Evolutionary conservation across 2,888 invertebrate species (phyloP), one percentile per base, ranked within the genome.

Genomic region (Silvanus unidentatus): DNA sequence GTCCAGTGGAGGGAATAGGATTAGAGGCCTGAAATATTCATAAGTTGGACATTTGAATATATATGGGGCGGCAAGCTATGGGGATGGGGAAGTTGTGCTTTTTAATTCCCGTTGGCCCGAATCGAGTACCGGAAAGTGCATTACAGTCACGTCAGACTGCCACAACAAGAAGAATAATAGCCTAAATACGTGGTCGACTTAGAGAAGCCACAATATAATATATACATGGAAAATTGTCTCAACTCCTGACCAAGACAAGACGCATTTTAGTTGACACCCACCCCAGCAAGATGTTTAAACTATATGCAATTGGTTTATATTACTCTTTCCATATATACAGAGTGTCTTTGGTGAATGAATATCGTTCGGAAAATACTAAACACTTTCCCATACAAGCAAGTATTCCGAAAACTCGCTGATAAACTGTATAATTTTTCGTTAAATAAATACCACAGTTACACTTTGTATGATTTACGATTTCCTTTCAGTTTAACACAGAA

Each of bases 151-250:
- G 62, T 60, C 58, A 57, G 52, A 58, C 45, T 52, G 59, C 55
- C 57, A 60, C 59, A 60, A 60, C 59, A 55, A 55, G 53, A 62
- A 60, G 61, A 63, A 60, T 60, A 59, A 63, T 62, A 57, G 62
- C 53, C 50, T 48, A 53, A 60, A 57, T 60, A 59, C 62, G 62
- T 60, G 58, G 58, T 53, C 52, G 53, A 50, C 45, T n/a, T 43
- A 40, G 45, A 48, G 53, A 50, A 55, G 32, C 12, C 32, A 32
- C 32, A 12, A 32, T 12, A 12, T 8, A 5, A 12, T 5, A 12
- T n/a, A 32, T 32, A 32, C n/a, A 32, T 32, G 32, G 3, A 32
- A 32, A 32, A 11, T 32, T 32, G 32, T 4, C 32, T 32, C 4
- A 11, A 9, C 6, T 12, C 32, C n/a, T 32, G 32, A 32, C 32